Evolutionary conservation across 2,113 vertebrate genomes (phyloP), one percentile per base, ranked within the genome.

Genomic region (Mola mola): DNA sequence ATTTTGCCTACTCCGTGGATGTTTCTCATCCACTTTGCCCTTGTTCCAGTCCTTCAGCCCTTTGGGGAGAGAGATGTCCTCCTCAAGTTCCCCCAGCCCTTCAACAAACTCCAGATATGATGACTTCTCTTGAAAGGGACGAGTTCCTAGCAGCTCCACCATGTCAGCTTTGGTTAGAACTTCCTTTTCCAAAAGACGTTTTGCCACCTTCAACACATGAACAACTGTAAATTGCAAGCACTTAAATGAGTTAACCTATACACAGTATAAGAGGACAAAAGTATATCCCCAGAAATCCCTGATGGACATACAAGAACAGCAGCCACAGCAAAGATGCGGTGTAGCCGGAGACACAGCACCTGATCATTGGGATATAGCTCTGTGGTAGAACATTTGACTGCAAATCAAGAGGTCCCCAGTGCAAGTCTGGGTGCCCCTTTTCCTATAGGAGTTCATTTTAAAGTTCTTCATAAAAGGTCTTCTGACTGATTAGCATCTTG

Each of bases 71-170:
- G 94, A 91, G 0, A 93, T 95, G 77, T 96, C 95, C 75, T 96
- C 95, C 15, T 97, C 94, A 76, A 91, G 75, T 7, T 94, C 92
- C 26, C 94, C 95, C 0, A 95, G 93, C 15, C 94, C 95, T 82
- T 98, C 95, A 25, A 96, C 94, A 87, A 96, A 94, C 25, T 97
- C 95, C 79, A 98, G 94, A 0, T 98, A 98, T 0, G 94, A 94
- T 19, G 94, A 95, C 70, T 95, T 96, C 34, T 97, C 96, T 1
- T 90, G 91, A 88, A 98, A 97, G 0, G 96, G 96, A 66, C 96
- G 92, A 2, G 87, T 88, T 44, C 96, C 96, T 47, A 99, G 87
- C 62, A 99, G 89, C 81, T 97, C 93, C 34, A 98, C 26, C 95
- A 99, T 96, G 79, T 98, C 95, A 0, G 87, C 92, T 83, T 96